Percentiles rank a stretch among this genome's conserved stretches.
Evolutionary conservation across 2,797 vertebrate species (phyloP).

Genomic region (Nothura maculosa): DNA sequence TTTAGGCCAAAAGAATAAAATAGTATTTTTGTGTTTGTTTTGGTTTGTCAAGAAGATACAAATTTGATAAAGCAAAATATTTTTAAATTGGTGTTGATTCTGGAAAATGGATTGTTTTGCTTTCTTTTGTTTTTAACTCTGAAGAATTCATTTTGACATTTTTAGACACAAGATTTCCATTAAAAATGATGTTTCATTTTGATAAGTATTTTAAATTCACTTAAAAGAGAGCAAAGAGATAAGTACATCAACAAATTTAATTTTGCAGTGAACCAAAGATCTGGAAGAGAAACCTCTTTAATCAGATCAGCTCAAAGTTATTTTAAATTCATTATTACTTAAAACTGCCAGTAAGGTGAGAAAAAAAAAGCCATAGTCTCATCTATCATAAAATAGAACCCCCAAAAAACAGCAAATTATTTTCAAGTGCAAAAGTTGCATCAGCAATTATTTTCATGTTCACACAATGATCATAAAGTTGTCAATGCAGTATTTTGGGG

Average conservation of each 20-base stretch:
- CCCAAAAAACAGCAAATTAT: not conserved
- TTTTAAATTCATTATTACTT: not conserved
- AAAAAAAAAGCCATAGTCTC: not conserved
- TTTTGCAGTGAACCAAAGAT: not conserved
- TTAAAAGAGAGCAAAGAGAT: not conserved
- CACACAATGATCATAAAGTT: not conserved
- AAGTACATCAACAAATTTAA: not conserved
- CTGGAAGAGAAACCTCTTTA: not conserved
- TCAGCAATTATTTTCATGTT: not conserved
- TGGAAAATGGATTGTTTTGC: not conserved
- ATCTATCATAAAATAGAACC: not conserved
- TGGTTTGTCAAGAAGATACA: not conserved
- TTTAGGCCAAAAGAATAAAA: not conserved
- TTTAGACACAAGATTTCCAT: not conserved
- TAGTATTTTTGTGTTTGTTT: not conserved
- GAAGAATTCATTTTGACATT: not conserved
- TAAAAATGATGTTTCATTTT: not conserved
- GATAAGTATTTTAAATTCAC: not conserved
- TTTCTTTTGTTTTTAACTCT: not conserved
- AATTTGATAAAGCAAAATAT: not conserved
- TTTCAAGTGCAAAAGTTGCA: not conserved
- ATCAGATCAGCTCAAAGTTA: not conserved
- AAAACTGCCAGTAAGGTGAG: accelerated
- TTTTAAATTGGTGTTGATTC: not conserved
- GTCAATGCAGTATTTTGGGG: not conserved